Base-by-base conservation (phyloP, 2,888 invertebrate genomes). In the Pristionchus exspectatus region DNA sequence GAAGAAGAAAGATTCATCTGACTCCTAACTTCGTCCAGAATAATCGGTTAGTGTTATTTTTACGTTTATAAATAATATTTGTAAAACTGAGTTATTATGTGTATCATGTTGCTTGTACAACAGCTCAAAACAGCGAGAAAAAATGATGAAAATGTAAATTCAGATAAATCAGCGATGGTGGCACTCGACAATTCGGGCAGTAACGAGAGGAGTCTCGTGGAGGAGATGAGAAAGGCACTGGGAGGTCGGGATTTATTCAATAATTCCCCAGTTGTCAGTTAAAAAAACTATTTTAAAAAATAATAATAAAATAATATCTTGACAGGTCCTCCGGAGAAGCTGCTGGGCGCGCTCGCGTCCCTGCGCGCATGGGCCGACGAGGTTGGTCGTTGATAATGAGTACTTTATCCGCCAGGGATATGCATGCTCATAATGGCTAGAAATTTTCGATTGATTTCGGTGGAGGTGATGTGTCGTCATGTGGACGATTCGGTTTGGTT, bases 181-280 rank as follows among this genome's bases (percentile, higher is more conserved):
- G 81, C 50, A 50, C 50, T 81, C 50, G 81, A 81, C 81, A 81
- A 81, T 81, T 50, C 50, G 24, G 21, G 18, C 74, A 74, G 21
- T 2, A 54, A n/a, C 27, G 81, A 81, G 81, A 81, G 27, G 12
- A 24, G 27, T 33, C 81, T 81, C 50, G 50, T 27, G 50, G 81
- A 81, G 50, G 81, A 81, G 81, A 81, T 81, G 44, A 81, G 81
- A 81, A 81, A 54, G 81, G 81, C 81, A n/a, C 27, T 81, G n/a
- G 81, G 81, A 81, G 81, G 81, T 81, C 10, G 3, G 77, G 44
- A 50, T 50, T 50, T 50, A 10, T 56, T 56, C 56, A 18, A 56
- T 56, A 9, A 9, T 12, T 2, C 1, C 2, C 12, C 56, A 9
- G 18, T 9, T 56, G n/a, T 38, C 38, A 3, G 38, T 38, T 2